A percentile compares a stretch with the other conserved stretches of the same genome.
phyloP scores from a whole-genome alignment of 2,113 vertebrate genomes.

The Echinops telfairi region DNA sequence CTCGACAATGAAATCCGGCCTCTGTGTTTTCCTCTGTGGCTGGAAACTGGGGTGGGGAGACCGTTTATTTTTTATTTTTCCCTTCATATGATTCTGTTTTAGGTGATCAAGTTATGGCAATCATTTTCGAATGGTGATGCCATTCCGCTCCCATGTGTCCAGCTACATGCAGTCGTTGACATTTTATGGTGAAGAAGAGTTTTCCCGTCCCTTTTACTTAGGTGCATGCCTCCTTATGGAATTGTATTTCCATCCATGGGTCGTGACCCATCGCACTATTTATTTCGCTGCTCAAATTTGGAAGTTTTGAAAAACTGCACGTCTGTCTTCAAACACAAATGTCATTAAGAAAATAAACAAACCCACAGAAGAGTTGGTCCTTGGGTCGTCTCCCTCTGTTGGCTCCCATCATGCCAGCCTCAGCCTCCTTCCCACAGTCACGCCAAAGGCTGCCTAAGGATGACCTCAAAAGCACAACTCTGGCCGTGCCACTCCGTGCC shows the following conservation, averaged over 20 bases:
- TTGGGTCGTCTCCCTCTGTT: not conserved
- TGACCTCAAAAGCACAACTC: not conserved
- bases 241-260: too few species aligned
- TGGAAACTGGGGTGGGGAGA: not conserved
- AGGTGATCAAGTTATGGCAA: not conserved
- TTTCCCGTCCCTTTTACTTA: too few species aligned
- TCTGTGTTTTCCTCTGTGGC: not conserved
- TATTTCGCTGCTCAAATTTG: too few species aligned
- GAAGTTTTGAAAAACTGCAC: not conserved
- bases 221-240: too few species aligned
- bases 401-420: not conserved
- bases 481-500: not conserved
- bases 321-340: slow-evolving; percentile 33
- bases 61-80: slow-evolving; percentile 9
- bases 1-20: not conserved
- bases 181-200: too few species aligned
- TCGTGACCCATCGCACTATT: too few species aligned
- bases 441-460: not conserved
- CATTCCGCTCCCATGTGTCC: too few species aligned
- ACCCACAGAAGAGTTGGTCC: not conserved
- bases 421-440: not conserved
- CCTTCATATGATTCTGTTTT: not conserved
- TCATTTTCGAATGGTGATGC: too few species aligned
- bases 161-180: too few species aligned
- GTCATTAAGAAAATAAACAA: slow-evolving; percentile 16